Percentiles rank a stretch among this genome's conserved stretches.
Conservation (phyloP, 2,888 invertebrate species). For the Dione vanillae region DNA sequence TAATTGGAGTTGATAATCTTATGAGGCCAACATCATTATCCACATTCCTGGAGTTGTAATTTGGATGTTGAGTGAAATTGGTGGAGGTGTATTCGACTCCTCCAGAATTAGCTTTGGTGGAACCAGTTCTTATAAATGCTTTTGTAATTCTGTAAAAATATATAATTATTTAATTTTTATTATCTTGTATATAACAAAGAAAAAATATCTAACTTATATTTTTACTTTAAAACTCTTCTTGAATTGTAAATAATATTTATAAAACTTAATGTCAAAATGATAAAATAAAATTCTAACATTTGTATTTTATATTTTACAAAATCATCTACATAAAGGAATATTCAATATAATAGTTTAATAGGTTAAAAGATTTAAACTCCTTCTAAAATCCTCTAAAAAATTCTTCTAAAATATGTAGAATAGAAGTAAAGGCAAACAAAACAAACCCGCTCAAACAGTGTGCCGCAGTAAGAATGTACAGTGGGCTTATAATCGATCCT, state of each 20-base stretch:
- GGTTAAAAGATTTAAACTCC: too few relatives aligned
- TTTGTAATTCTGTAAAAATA: conserved; percentile 55
- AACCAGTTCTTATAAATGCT: conserved; percentile 69
- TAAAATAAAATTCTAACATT: too few relatives aligned
- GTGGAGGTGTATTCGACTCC: conserved; percentile 67
- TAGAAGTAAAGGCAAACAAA: background rate
- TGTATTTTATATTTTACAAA: too few relatives aligned
- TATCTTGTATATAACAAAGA: background rate
- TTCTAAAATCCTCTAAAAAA: too few relatives aligned
- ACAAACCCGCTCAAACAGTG: conserved; percentile 62
- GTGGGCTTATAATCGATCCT: conserved; percentile 66
- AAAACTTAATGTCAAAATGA: too few relatives aligned
- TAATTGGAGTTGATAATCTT: conserved; percentile 58
- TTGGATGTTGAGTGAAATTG: conserved; percentile 61
- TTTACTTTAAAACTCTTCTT: too few relatives aligned
- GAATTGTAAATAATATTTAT: too few relatives aligned
- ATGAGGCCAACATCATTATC: conserved; percentile 78
- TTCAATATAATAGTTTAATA: too few relatives aligned
- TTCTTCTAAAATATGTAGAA: too few relatives aligned
- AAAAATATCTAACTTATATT: too few relatives aligned
- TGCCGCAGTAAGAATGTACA: conserved; percentile 70
- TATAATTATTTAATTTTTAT: background rate
- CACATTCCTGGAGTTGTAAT: conserved; percentile 61
- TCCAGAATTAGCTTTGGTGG: conserved; percentile 61
- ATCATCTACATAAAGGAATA: too few relatives aligned